Conservation (phyloP, 2,797 vertebrate species). For the Girardinus metallicus region DNA sequence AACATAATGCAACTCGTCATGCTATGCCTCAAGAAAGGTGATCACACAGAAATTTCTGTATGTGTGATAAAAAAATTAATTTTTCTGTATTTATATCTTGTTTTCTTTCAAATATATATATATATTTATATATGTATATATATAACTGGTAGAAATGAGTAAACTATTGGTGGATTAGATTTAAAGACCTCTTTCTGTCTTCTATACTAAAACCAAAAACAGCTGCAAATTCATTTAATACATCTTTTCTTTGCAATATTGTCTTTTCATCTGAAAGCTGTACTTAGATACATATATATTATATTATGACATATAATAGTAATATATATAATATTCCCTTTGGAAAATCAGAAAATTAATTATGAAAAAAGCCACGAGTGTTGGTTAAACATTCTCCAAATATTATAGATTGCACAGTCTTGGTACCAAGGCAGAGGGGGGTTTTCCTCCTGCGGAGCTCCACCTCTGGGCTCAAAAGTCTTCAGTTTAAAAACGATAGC, state of each 20-base stretch:
- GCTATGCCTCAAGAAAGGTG: slow-evolving; percentile 80
- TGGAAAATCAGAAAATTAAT: slow-evolving; percentile 82
- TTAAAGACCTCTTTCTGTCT: slow-evolving; percentile 72
- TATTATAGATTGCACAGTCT: slow-evolving; percentile 84
- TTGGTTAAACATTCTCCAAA: slow-evolving; percentile 88
- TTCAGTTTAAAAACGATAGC: slow-evolving; percentile 73
- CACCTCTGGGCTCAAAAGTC: slow-evolving; percentile 67
- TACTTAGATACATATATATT: slow-evolving; percentile 82
- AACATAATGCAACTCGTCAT: slow-evolving; percentile 79
- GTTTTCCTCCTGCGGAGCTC: slow-evolving; percentile 64
- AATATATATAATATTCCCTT: slow-evolving; percentile 81
- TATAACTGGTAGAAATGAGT: slow-evolving; percentile 83
- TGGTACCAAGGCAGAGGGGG: slow-evolving; percentile 71
- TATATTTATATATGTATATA: slow-evolving; percentile 68
- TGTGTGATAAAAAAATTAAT: slow-evolving; percentile 60
- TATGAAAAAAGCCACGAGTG: slow-evolving; percentile 89
- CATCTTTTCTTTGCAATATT: slow-evolving; percentile 74
- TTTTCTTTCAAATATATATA: slow-evolving; percentile 64
- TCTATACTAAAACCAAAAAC: slow-evolving; percentile 81
- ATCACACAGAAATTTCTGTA: slow-evolving; percentile 72
- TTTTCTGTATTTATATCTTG: slow-evolving; percentile 70
- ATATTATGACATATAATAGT: slow-evolving; percentile 70
- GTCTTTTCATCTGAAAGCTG: slow-evolving; percentile 83
- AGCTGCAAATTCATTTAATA: slow-evolving; percentile 74
- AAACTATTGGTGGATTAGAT: slow-evolving; percentile 82